Evolutionary conservation across 1,140 invertebrate species (phyloP), one percentile per base, ranked within the genome.

Genomic region (Drosophila funebris): DNA sequence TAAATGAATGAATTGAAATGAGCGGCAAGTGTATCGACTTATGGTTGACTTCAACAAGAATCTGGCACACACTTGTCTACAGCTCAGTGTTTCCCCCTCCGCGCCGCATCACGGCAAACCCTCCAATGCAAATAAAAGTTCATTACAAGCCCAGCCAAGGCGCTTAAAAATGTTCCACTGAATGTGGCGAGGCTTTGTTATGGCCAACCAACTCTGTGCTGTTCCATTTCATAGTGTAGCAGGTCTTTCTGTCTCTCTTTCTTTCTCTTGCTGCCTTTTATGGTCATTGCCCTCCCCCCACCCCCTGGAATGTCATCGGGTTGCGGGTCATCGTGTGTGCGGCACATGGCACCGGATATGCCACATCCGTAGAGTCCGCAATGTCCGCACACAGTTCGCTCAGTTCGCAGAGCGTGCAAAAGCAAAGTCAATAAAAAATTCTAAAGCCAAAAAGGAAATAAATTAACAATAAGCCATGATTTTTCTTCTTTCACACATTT

Each of bases 71-170:
- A 84, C 50, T 80, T 76, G 68, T 76, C 60, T 44, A 13, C 54
- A 71, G 27, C 46, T 41, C 53, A 36, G 8, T 9, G 7, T 9
- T 54, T 14, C 16, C 29, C 18, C 4, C 46, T 29, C 13, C 6
- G 9, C n/a, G 13, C 54, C 39, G 18, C 46, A 24, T 70, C 37
- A 20, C n/a, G n/a, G 48, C 66, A 82, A n/a, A n/a, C n/a, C n/a
- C n/a, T n/a, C n/a, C 78, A 85, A 85, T 87, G 82, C 82, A 85
- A 85, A 85, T 85, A 87, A 87, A 85, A 85, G 82, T 85, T 85
- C 82, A 85, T 85, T 87, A 85, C 82, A 87, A 75, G 78, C 73
- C 66, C 43, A 78, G 58, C 61, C 73, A 77, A 85, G 82, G 76
- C 76, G 80, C 80, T 84, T 79, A 71, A 84, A 84, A 81, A n/a